Base-by-base conservation (phyloP, 2,888 invertebrate species). In the Cyaniris semiargus region DNA sequence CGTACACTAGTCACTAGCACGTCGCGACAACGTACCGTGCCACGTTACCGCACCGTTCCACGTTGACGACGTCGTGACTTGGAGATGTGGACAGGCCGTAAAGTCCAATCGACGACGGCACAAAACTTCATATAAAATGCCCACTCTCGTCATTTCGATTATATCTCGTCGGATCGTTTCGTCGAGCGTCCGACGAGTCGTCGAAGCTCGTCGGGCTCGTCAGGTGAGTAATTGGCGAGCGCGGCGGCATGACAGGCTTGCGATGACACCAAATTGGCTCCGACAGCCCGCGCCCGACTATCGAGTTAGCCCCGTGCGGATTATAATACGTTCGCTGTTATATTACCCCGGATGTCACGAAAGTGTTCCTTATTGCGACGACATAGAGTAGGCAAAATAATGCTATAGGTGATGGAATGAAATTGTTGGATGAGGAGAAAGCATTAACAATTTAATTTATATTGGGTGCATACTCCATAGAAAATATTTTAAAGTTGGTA, bases 171-270 rank as follows among this genome's bases (percentile, higher is more conserved):
- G 58, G 58, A 21, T 23, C 2, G 21, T 21, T n/a, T 23, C 23
- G 21, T 60, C 60, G 60, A 21, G 66, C 15, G 4, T 23, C 4
- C 60, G 23, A 66, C 23, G 13, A 23, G 13, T 58, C 58, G 58
- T 21, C 58, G 58, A 23, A 15, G 23, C 60, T 66, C 74, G 74
- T 27, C 74, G 74, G 48, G 21, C 38, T 21, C 23, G 74, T 53
- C 74, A 44, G 79, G 76, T 82, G 82, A 82, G 81, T 82, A 81
- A 81, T 82, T 81, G 81, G 80, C 79, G 76, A 66, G 66, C 78
- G 77, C 78, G 71, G 38, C 77, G 80, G 79, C 79, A 78, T 82
- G 82, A 82, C 82, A 82, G 80, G 56, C 76, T 76, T 79, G 76
- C 31, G 80, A 60, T 60, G 77, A 78, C 79, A 76, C 53, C 78